Evolutionary conservation across 1,140 invertebrate genomes (phyloP).

Genomic region (Hycleus cichorii): DNA sequence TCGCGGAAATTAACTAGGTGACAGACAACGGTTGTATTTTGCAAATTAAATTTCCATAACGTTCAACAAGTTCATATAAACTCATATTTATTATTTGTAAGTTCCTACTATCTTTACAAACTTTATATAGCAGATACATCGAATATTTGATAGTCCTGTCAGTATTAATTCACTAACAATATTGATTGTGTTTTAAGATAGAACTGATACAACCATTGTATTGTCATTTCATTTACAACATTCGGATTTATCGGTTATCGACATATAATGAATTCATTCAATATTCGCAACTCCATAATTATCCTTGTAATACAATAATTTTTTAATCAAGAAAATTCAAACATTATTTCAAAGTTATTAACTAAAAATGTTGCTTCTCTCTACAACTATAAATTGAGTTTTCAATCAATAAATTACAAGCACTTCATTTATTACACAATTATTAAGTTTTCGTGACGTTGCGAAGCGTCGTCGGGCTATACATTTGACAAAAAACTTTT

Average conservation of each 20-base stretch:
- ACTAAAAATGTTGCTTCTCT: too few relatives aligned
- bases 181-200: constrained; percentile 14
- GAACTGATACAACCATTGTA: background rate
- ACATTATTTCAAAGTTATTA: too few relatives aligned
- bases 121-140: too few relatives aligned
- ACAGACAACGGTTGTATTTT: too few relatives aligned
- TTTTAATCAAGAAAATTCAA: too few relatives aligned
- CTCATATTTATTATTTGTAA: too few relatives aligned
- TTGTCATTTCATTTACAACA: constrained; percentile 9
- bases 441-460: constrained; percentile 22
- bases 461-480: constrained; percentile 4
- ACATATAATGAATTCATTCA: constrained; percentile 6
- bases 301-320: too few relatives aligned
- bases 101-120: too few relatives aligned
- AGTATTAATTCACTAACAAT: constrained; percentile 7
- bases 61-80: too few relatives aligned
- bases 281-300: too few relatives aligned
- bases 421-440: constrained; percentile 24
- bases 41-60: too few relatives aligned
- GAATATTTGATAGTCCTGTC: background rate
- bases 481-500: constrained; percentile 19
- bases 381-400: constrained; percentile 20
- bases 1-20: too few relatives aligned
- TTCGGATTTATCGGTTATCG: constrained; percentile 12
- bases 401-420: constrained; percentile 23